A percentile compares a stretch with the other conserved stretches of the same genome.
phyloP scores from a whole-genome alignment of 2,888 invertebrate genomes.

The Plagiodera versicolora region DNA sequence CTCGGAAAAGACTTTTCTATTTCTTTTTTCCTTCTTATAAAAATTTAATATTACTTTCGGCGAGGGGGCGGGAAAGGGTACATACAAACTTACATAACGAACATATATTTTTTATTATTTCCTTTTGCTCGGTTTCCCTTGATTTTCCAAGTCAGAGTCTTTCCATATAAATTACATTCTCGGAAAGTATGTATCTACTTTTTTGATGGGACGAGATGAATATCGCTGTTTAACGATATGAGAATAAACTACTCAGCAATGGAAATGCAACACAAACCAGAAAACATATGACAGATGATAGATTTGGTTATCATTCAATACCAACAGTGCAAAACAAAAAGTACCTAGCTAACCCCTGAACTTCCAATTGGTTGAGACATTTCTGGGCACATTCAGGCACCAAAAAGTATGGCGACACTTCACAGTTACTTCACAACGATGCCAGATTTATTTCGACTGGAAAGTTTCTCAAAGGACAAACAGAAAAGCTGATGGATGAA shows the following conservation, averaged over 20 bases:
- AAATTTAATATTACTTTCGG: conserved; percentile 56
- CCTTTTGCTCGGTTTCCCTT: conserved; percentile 25
- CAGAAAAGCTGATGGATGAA: conserved; percentile 14
- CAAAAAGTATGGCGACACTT: no score
- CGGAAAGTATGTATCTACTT: not conserved
- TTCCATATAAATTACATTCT: conserved; percentile 23
- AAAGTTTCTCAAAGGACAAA: no score
- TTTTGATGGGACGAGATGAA: not conserved
- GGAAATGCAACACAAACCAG: no score
- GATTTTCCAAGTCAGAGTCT: conserved; percentile 22
- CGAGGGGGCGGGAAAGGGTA: conserved; percentile 23
- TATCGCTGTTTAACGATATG: not conserved
- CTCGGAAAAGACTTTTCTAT: conserved; percentile 56
- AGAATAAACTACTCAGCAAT: not conserved
- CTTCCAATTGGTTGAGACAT: no score
- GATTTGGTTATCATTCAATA: no score
- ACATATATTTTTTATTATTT: conserved; percentile 38
- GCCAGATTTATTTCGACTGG: no score
- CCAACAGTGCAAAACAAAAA: no score
- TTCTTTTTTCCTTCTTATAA: conserved; percentile 56
- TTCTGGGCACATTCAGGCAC: no score
- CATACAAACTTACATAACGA: conserved; percentile 35
- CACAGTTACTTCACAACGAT: no score
- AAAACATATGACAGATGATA: no score
- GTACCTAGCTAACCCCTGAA: no score